Conservation (phyloP, 2,113 vertebrate species). For the Ceyx margarethae region DNA sequence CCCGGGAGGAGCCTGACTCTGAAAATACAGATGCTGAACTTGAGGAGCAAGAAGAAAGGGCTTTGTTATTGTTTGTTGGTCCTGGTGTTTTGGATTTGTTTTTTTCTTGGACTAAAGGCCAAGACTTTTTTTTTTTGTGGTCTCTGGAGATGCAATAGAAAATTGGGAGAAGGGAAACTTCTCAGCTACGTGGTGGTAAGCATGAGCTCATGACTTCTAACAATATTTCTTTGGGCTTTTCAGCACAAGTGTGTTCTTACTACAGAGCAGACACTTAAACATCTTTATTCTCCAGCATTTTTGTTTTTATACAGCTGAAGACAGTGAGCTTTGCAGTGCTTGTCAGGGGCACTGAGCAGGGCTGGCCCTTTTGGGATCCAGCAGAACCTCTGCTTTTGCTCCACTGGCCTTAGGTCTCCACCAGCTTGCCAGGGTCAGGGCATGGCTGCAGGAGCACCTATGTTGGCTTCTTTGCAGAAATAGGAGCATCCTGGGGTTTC, state of each 20-base stretch:
- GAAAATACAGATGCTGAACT: neutral
- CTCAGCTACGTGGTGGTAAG: accelerated
- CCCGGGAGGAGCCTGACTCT: neutral
- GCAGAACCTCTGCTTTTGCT: neutral
- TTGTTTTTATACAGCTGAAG: neutral
- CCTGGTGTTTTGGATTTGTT: neutral
- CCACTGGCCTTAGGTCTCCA: neutral
- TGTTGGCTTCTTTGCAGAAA: neutral
- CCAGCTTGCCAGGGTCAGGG: neutral
- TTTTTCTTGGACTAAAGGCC: neutral
- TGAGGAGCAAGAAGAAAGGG: neutral
- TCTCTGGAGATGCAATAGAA: neutral
- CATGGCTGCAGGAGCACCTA: neutral
- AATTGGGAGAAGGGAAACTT: neutral
- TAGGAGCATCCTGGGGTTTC: neutral
- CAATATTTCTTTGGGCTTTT: neutral
- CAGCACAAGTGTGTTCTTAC: neutral
- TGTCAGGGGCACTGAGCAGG: accelerated
- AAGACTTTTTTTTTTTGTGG: neutral
- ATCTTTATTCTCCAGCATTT: neutral
- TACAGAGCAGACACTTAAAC: neutral
- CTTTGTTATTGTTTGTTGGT: neutral
- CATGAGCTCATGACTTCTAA: neutral
- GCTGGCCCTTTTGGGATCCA: neutral
- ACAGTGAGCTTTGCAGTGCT: neutral